Percentiles rank a stretch among this genome's conserved stretches.
Conservation (phyloP, 2,888 invertebrate genomes). For the Microchrysa polita region DNA sequence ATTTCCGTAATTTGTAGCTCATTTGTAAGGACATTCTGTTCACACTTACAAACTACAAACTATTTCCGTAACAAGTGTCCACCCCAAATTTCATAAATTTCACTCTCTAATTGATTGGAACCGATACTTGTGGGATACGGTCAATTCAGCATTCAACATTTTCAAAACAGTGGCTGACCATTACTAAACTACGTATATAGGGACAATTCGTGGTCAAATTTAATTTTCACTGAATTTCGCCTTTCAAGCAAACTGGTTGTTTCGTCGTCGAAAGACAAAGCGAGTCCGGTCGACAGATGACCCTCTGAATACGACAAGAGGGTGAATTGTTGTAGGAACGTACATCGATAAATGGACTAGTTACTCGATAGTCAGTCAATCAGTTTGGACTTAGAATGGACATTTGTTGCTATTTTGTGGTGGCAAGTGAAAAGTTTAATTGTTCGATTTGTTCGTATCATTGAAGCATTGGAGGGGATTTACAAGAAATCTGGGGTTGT, state of each 20-base stretch:
- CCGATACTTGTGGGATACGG: constrained; percentile 45
- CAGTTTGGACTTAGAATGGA: constrained; percentile 16
- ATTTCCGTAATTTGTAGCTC: not conserved
- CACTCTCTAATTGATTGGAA: constrained; percentile 46
- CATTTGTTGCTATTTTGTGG: constrained; percentile 45
- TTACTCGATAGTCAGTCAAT: not conserved
- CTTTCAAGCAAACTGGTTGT: not conserved
- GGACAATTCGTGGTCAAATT: constrained; percentile 40
- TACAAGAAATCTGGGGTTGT: not conserved
- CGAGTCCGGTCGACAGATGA: constrained; percentile 11
- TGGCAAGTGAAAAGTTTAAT: not conserved
- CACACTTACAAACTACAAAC: not conserved
- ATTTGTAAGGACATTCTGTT: not conserved
- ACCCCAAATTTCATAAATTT: constrained; percentile 11
- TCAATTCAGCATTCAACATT: constrained; percentile 49
- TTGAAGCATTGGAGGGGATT: constrained; percentile 24
- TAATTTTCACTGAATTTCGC: constrained; percentile 11
- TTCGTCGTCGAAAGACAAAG: too few relatives aligned
- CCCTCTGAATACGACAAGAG: constrained; percentile 42
- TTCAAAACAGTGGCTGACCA: constrained; percentile 48
- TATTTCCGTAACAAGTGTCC: not conserved
- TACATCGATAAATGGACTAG: not conserved
- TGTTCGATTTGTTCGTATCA: constrained; percentile 36
- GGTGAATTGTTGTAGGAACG: constrained; percentile 25
- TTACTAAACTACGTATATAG: too few relatives aligned